Base-by-base conservation (phyloP, 1,140 invertebrate species). In the Nephotettix cincticeps region DNA sequence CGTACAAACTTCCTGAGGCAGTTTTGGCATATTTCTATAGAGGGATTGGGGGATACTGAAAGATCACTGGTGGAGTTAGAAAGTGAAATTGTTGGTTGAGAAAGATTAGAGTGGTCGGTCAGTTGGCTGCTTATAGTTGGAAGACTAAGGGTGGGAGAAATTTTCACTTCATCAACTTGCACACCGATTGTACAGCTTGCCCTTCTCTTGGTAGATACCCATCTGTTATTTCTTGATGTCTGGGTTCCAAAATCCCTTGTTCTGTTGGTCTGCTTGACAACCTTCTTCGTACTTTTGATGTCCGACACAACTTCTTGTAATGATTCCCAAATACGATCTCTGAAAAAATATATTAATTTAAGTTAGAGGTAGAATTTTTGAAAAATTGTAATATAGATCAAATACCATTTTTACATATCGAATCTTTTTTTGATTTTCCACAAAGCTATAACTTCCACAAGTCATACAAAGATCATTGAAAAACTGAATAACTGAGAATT, bases 221-320 rank as follows among this genome's bases (percentile, higher is more conserved):
- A 67, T 45, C 51, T 63, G n/a, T n/a, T n/a, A 27, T 30, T 58
- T 17, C 21, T 51, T 17, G 43, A 19, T 28, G 71, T 72, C 40
- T 72, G 71, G 28, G 71, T 68, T n/a, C 21, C 30, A 29, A 30
- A 61, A 9, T 72, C 71, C 51, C 67, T 72, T 64, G 71, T 72
- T 45, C 19, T 25, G 23, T 61, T 51, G 4, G 11, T 63, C 3
- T 23, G n/a, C 11, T 68, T 67, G 32, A 36, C 25, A 58, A 51
- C 21, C 23, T 58, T 68, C 32, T n/a, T 58, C 6, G 23, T 9
- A 19, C 23, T 68, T 11, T 51, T 54, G 17, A 1, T 13, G 1
- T 71, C 25, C 21, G 61, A 69, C 74, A 79, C 77, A 4, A 78
- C 74, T 13, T 80, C 77, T 63, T 78, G 77, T 30, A 79, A 63